Base-by-base conservation (phyloP, 2,797 vertebrate species). In the Amblyopsis hoosieri region DNA sequence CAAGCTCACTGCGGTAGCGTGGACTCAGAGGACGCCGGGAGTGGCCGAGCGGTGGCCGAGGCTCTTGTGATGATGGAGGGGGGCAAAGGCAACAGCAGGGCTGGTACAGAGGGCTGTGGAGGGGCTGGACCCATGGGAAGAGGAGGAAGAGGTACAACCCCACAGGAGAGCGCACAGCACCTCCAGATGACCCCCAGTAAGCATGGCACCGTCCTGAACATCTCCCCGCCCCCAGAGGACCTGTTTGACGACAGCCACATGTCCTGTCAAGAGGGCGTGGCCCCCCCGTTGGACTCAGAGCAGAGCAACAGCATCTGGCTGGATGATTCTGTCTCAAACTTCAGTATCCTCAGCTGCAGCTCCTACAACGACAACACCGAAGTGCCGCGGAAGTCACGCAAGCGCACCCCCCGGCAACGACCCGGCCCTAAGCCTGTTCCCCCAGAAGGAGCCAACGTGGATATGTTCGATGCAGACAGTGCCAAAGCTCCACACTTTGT, bases 311-410 rank as follows among this genome's bases (percentile, higher is more conserved):
- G 93, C 92, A 98, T 99, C 87, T 99, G 98, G 98, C 95, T 96
- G 89, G 97, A 99, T 68, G 97, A 98, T 89, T 99, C 98, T 12
- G 91, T 95, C 78, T 98, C 98, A 78, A 99, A 98, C 94, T 99
- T 99, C 89, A 99, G 98, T 89, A 91, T 96, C 84, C 94, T 96
- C 90, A 99, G 97, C 90, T 93, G 92, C 74, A 93, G 89, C 83
- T 98, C 97, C 77, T 99, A 98, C 93, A 99, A 99, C 78, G 98
- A 99, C 94, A 99, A 99, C 93, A 99, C 95, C 59, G 97, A 97
- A 90, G 97, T 98, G 83, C 98, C 97, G 75, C 94, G 97, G 83
- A 99, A 99, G 93, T 98, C 97, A 64, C 96, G 98, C 75, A 99
- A 99, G 80, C 96, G 96, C 66, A 98, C 96, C 63, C 95, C 97